Percentiles rank a stretch among this genome's conserved stretches.
phyloP scores from a whole-genome alignment of 1,140 invertebrate species.

The Brachionus paranguensis region DNA sequence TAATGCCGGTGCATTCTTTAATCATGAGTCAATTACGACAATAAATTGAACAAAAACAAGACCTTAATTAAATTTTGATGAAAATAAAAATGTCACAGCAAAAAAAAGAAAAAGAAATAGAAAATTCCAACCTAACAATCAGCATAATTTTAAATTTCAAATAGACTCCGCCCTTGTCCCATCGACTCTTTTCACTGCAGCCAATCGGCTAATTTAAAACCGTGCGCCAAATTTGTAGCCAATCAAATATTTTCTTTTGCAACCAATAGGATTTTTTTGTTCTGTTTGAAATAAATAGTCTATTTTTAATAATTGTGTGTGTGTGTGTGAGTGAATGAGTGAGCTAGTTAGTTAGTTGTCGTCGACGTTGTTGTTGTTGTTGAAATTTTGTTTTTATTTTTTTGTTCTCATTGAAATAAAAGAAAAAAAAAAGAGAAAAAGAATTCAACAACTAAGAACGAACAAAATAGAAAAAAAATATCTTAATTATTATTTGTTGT shows the following conservation, averaged over 20 bases:
- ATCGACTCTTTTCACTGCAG: background rate
- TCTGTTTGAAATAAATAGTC: background rate
- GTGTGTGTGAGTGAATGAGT: background rate
- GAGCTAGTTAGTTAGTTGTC: background rate
- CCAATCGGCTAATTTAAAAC: background rate
- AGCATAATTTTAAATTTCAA: background rate
- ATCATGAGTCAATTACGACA: constrained; percentile 28
- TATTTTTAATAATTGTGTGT: background rate
- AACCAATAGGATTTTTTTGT: constrained; percentile 1
- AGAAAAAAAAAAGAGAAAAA: constrained; percentile 23
- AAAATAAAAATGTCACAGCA: constrained; percentile 13
- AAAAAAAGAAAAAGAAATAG: background rate
- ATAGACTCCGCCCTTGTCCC: background rate
- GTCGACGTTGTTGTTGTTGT: constrained; percentile 28
- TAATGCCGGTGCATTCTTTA: background rate
- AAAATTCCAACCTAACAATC: background rate
- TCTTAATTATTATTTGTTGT: constrained; percentile 36
- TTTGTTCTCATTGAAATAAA: constrained; percentile 36
- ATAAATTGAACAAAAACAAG: constrained; percentile 30
- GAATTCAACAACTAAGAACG: constrained; percentile 14
- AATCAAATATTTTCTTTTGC: background rate
- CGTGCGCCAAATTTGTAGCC: background rate
- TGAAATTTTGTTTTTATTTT: constrained; percentile 35
- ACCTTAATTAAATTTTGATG: constrained; percentile 14
- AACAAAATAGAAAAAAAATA: background rate